phyloP scores from a whole-genome alignment of 2,888 invertebrate species.

The Prenolepis imparis region DNA sequence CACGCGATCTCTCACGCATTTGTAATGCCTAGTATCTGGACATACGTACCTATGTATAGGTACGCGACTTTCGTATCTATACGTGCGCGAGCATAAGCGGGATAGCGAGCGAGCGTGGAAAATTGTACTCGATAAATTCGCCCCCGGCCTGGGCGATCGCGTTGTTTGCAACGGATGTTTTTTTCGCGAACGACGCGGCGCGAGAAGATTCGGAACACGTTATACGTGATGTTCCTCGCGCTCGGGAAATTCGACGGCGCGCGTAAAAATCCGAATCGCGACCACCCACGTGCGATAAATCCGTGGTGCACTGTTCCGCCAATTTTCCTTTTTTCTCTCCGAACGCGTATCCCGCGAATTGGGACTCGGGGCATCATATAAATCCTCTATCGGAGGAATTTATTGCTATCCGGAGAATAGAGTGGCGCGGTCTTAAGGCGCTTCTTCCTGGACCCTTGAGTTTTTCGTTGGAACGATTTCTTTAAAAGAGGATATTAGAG shows the following conservation, averaged over 20 bases:
- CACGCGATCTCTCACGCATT: slow-evolving; percentile 73
- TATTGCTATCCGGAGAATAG: slow-evolving; percentile 36
- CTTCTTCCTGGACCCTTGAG: neutral
- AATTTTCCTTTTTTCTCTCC: neutral
- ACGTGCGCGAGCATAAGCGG: neutral
- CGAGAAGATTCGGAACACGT: neutral
- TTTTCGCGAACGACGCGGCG: slow-evolving; percentile 4
- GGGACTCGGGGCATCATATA: slow-evolving; percentile 2
- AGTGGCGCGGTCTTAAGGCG: neutral
- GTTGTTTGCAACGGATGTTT: slow-evolving; percentile 29
- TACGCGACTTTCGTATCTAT: neutral
- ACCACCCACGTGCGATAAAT: slow-evolving; percentile 39
- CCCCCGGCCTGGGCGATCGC: slow-evolving; percentile 6
- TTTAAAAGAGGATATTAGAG: neutral
- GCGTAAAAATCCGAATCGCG: slow-evolving; percentile 23
- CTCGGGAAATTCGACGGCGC: slow-evolving; percentile 42
- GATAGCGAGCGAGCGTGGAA: slow-evolving; percentile 33
- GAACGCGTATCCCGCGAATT: slow-evolving; percentile 22
- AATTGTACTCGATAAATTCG: slow-evolving; percentile 68
- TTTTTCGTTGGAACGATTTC: slow-evolving; percentile 8
- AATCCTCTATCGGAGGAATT: slow-evolving; percentile 42
- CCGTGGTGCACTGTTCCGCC: neutral
- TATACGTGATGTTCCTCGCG: neutral
- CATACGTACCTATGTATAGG: neutral
- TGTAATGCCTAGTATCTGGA: slow-evolving; percentile 56